Evolutionary conservation across 2,888 invertebrate species (phyloP), one percentile per base, ranked within the genome.

Genomic region (Noctua janthe): DNA sequence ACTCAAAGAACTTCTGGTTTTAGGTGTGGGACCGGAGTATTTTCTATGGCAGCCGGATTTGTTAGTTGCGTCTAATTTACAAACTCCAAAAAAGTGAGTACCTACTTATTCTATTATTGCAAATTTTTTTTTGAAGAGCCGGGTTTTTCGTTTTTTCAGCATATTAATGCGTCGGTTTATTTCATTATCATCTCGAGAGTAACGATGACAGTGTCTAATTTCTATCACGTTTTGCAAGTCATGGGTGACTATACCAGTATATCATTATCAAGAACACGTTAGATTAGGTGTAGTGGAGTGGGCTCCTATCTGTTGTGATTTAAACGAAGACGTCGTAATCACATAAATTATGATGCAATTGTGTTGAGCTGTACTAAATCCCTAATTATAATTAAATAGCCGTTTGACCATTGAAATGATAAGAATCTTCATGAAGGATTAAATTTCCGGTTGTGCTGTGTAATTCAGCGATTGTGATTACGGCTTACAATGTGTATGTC

Each of bases 171-270:
- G 51, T 81, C 67, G 35, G 59, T n/a, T 47, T 81, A 72, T n/a
- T 67, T 56, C 23, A 39, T 56, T 59, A 47, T 39, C 59, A 51
- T 78, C 29, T 83, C 54, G 23, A 70, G 47, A 35, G 15, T 84
- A 84, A 82, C 20, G 51, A 80, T 84, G 85, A 67, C 71, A 29
- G 35, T 71, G n/a, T 39, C 20, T 39, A n/a, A 80, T 54, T 67
- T 39, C 1, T 54, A 54, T 79, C 80, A 81, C 70, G 85, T 81
- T 72, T 67, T 69, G 81, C 81, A 62, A 81, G 47, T 82, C 82
- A 82, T 85, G 23, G 15, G n/a, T 84, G 71, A 71, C 51, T 59
- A 43, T 80, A 39, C 43, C 11, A 67, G 29, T 64, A 39, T 51
- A 81, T 56, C 47, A 72, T 81, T 71, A 85, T 67, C 66, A 51